A percentile compares a stretch with the other conserved stretches of the same genome.
phyloP scores from a whole-genome alignment of 1,140 invertebrate genomes.

The Diorhabda sublineata region DNA sequence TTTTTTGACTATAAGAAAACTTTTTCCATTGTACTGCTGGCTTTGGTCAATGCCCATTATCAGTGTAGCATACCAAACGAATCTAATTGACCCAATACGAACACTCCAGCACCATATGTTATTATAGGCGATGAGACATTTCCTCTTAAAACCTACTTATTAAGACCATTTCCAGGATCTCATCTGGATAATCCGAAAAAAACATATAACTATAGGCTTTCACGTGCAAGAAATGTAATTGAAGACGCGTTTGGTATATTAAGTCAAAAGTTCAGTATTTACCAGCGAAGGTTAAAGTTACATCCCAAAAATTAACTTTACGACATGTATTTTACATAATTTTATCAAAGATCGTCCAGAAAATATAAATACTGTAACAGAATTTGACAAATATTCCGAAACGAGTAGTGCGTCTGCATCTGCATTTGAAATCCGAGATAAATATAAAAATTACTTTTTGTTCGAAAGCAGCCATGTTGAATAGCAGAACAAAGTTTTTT shows the following conservation, averaged over 20 bases:
- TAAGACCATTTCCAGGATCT: slow-evolving; percentile 5
- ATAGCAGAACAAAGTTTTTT: too few relatives aligned
- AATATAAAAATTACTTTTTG: too few relatives aligned
- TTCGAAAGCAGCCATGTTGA: too few relatives aligned
- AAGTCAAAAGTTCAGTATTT: background rate
- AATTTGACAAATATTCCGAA: too few relatives aligned
- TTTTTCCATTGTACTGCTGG: too few relatives aligned
- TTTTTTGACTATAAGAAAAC: too few relatives aligned
- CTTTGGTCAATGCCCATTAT: too few relatives aligned
- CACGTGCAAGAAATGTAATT: background rate
- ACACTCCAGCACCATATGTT: background rate
- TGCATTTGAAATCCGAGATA: background rate
- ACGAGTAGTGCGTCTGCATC: background rate
- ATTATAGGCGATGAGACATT: slow-evolving; percentile 11
- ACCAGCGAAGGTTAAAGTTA: background rate
- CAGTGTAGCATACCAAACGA: too few relatives aligned
- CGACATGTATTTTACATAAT: background rate
- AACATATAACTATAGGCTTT: background rate
- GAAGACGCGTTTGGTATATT: background rate
- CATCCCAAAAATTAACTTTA: background rate
- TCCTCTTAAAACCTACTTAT: slow-evolving; percentile 10
- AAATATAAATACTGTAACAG: background rate
- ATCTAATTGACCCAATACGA: too few relatives aligned
- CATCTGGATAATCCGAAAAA: background rate
- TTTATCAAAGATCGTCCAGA: background rate